phyloP scores from a whole-genome alignment of 1,140 invertebrate genomes.

The Diploscapter pachys region DNA sequence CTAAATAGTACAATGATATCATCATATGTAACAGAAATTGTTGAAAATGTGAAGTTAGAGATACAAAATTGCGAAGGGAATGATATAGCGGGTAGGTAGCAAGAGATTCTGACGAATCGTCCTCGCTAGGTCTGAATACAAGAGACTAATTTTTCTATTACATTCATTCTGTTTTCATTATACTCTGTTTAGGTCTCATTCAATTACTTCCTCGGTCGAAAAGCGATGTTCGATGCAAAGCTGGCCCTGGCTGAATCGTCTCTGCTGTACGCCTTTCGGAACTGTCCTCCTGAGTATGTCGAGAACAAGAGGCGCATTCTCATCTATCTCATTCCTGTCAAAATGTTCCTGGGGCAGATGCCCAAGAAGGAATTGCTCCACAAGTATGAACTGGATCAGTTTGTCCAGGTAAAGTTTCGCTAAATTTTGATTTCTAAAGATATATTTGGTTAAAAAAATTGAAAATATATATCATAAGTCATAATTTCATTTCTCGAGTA shows the following conservation, averaged over 20 bases:
- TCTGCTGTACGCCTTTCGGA: conserved; percentile 84
- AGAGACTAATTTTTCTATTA: no score
- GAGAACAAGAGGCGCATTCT: conserved; percentile 92
- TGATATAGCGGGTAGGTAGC: no score
- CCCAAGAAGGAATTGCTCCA: conserved; percentile 74
- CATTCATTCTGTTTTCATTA: no score
- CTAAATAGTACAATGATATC: no score
- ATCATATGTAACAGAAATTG: no score
- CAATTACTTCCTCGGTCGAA: conserved; percentile 85
- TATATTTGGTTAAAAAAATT: no score
- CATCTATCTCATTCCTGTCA: conserved; percentile 91
- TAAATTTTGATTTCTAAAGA: conserved; percentile 59
- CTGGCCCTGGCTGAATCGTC: conserved; percentile 74
- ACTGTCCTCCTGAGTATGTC: conserved; percentile 75
- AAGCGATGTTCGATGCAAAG: conserved; percentile 84
- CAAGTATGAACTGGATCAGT: conserved; percentile 85
- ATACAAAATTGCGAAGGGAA: no score
- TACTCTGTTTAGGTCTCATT: conserved; percentile 69
- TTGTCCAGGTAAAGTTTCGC: conserved; percentile 68
- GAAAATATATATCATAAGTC: no score
- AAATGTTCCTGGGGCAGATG: conserved; percentile 89
- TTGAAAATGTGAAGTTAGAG: no score
- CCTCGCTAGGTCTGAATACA: no score
- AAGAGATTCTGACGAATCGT: no score
- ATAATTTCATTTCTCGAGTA: no score